Conservation (phyloP, 2,113 vertebrate species). For the Chaenocephalus aceratus region DNA sequence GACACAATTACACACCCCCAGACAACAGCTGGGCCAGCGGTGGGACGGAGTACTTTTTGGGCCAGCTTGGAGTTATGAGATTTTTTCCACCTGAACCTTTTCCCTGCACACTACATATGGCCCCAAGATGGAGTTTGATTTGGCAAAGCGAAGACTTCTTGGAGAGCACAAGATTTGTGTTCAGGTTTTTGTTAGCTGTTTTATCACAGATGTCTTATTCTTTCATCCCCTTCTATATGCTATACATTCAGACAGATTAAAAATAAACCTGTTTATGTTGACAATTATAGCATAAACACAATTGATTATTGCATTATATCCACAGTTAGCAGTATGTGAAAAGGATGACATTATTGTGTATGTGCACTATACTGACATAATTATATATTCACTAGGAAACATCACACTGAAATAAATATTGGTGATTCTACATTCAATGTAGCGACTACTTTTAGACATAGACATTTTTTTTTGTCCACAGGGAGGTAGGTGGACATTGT, state of each 20-base stretch:
- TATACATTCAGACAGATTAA: constrained; percentile 41
- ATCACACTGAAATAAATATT: not conserved
- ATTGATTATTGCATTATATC: constrained; percentile 27
- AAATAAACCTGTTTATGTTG: constrained; percentile 34
- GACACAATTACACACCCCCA: constrained; percentile 95
- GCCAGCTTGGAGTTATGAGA: constrained; percentile 65
- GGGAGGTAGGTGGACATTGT: not conserved
- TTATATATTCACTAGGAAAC: constrained; percentile 15
- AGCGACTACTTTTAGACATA: not conserved
- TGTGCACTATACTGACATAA: constrained; percentile 26
- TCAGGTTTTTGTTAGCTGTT: constrained; percentile 26
- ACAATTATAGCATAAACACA: constrained; percentile 52
- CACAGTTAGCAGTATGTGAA: constrained; percentile 33
- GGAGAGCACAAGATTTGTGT: constrained; percentile 30
- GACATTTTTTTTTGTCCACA: too few relatives aligned
- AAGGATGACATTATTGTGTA: constrained; percentile 32
- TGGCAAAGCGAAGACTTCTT: constrained; percentile 37
- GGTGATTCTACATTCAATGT: not conserved
- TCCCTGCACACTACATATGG: constrained; percentile 13
- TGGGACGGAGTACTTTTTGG: constrained; percentile 83
- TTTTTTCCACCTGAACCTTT: constrained; percentile 60
- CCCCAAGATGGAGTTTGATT: constrained; percentile 20
- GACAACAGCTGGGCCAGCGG: constrained; percentile 90
- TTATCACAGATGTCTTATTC: constrained; percentile 25
- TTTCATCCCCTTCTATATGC: constrained; percentile 20